Evolutionary conservation across 2,797 vertebrate genomes (phyloP), one percentile per base, ranked within the genome.

Genomic region (Gymnodraco acuticeps): DNA sequence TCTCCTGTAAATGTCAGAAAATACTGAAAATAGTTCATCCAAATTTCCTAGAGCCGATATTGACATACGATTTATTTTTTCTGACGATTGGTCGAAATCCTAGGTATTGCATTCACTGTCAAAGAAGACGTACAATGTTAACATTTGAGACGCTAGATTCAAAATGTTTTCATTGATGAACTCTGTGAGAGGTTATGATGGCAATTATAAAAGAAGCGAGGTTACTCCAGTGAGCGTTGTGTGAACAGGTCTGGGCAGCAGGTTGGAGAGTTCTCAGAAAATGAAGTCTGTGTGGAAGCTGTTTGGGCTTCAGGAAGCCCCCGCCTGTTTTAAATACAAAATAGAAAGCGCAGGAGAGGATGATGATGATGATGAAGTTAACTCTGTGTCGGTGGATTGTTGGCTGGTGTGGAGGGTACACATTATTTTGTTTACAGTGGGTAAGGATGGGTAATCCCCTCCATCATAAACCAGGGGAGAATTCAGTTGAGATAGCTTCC

Each of bases 231-330:
- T 9, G 33, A 38, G 33, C 33, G 33, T 6, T 16, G 77, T 20
- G 43, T 23, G 73, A 69, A 64, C 67, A 77, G 76, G 65, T 72
- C 79, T 56, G 65, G 76, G 51, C 76, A 38, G 69, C 75, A 66
- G 77, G 75, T 77, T 73, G 62, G n/a, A 72, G 77, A 80, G 48
- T 83, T 76, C 72, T 67, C 76, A 81, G 73, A 86, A 84, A 80
- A 80, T 77, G 10, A 42, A 46, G 23, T 62, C 66, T 70, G n/a
- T 62, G 56, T 64, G 53, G 43, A 63, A 48, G 23, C 59, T 89
- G 89, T 85, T 88, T 84, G 76, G 65, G 50, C 73, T 77, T 72
- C 85, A 90, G 88, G 87, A 89, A 87, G 73, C 70, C 47, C 67
- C 51, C 46, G 70, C 73, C 70, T 80, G 69, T 38, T 38, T 77